Base-by-base conservation (phyloP, 1,140 invertebrate genomes). In the Drosophila subpulchrella region DNA sequence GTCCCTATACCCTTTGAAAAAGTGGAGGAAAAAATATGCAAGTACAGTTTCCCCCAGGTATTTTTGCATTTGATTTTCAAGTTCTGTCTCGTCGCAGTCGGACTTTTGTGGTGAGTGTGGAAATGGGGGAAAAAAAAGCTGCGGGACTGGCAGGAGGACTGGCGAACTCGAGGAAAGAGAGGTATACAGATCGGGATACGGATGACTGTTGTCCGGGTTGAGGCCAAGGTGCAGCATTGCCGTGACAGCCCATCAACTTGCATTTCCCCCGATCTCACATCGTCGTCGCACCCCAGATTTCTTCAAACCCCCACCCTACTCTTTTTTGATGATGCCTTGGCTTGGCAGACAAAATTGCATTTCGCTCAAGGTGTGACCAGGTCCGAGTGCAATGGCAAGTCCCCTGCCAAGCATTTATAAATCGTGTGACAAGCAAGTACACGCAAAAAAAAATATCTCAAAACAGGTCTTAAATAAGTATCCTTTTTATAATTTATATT, bases 21-120 rank as follows among this genome's bases (percentile, higher is more conserved):
- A 47, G 10, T 55, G 36, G 17, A 7, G n/a, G 20, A 41, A 15
- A 62, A 50, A 55, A 55, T 13, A 54, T 38, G 51, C 48, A 46
- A 71, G 67, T 61, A 59, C 47, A 75, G 53, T 65, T 65, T 73
- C 47, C 60, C 67, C 47, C 24, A 68, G 66, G 62, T 82, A 85
- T 81, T 81, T 78, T 76, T 70, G 81, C 75, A 75, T 81, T 81
- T 85, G 81, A 81, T 86, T 86, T 86, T 55, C 70, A 59, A 86
- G 73, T 76, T 70, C 50, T 63, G 68, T 34, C 56, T 46, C 46
- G 54, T 59, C 39, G 48, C 41, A 41, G 48, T 13, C n/a, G 51
- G 17, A 17, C 50, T 36, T 48, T 51, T 57, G 72, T 20, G 72
- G 57, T 54, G 20, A 44, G 17, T 34, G 36, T 17, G 58, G 17